Base-by-base conservation (phyloP, 2,797 vertebrate genomes). In the Melanotaenia parkinsoni region DNA sequence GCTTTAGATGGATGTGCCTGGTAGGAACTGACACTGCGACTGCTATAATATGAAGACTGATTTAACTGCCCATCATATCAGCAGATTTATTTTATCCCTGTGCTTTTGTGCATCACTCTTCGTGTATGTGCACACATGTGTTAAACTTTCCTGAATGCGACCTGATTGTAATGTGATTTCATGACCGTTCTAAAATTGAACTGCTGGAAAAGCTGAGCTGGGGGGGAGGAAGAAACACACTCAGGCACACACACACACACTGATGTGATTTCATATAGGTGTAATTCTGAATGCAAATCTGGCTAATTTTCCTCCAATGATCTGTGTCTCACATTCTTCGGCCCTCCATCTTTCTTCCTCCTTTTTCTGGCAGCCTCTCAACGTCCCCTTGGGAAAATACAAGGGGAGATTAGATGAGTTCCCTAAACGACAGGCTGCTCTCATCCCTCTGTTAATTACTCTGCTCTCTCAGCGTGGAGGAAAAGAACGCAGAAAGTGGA, bases 41-140 rank as follows among this genome's bases (percentile, higher is more conserved):
- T 74, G 68, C 72, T 79, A 88, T 88, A 85, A 82, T 74, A 87
- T 86, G 73, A 69, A 80, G 72, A 50, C 76, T 83, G 76, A 84
- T 89, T 90, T 88, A 78, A 86, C 65, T 74, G 77, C 71, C 71
- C 77, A 87, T 90, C 75, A 90, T 76, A 87, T 66, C 77, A 70
- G 70, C 37, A 81, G 67, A 81, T 83, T 77, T 65, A 35, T 26
- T 50, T 54, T 22, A 12, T 66, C 58, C 53, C 51, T 45, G 63
- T 40, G 61, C 4, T 50, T 71, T 61, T 69, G 30, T 72, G 9
- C 33, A n/a, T 24, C 28, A 58, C 59, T 62, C 54, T 62, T 2
- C 43, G 50, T 74, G 32, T 72, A 54, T 64, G 67, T 58, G 33
- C 45, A 51, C 51, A 57, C 33, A 45, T 30, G 4, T 50, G 67